Evolutionary conservation across 2,888 invertebrate species (phyloP).

Genomic region (Imbricaverruca yamaguchii): DNA sequence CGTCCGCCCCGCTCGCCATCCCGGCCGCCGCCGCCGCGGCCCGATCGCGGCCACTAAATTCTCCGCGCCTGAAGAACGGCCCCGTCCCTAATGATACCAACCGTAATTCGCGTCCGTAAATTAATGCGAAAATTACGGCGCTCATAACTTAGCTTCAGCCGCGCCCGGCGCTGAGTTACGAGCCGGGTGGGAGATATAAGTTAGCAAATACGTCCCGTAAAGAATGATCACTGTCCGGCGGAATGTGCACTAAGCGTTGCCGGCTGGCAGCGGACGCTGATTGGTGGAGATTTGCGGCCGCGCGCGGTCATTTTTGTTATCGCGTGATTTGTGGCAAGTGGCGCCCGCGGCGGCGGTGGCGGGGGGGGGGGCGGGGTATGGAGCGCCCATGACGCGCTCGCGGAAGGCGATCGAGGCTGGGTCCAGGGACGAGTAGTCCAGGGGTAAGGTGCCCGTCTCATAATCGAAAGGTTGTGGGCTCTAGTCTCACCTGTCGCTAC

Average conservation of each 20-base stretch:
- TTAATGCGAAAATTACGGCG: neutral
- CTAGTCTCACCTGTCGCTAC: too few species aligned
- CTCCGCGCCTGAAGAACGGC: neutral
- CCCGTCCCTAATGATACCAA: neutral
- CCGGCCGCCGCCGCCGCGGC: too few species aligned
- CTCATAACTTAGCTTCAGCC: neutral
- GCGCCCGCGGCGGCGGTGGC: too few species aligned
- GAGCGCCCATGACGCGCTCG: too few species aligned
- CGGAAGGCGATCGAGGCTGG: too few species aligned
- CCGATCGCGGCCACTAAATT: neutral
- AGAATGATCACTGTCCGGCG: neutral
- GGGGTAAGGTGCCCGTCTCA: too few species aligned
- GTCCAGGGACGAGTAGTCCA: too few species aligned
- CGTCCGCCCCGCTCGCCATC: too few species aligned
- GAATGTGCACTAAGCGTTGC: neutral
- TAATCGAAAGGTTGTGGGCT: too few species aligned
- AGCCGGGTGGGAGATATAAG: neutral
- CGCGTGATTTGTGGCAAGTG: neutral
- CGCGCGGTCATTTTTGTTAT: neutral
- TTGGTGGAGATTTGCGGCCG: neutral
- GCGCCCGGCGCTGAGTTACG: neutral
- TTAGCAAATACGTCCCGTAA: neutral
- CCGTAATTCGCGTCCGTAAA: neutral
- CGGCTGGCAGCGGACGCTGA: neutral
- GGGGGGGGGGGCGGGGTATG: too few species aligned